These are phyloP conservation scores for Tenebrosternarchus preto DNA, from an alignment of 2,113 vertebrate species.

Conservation along the genomic window DNA sequence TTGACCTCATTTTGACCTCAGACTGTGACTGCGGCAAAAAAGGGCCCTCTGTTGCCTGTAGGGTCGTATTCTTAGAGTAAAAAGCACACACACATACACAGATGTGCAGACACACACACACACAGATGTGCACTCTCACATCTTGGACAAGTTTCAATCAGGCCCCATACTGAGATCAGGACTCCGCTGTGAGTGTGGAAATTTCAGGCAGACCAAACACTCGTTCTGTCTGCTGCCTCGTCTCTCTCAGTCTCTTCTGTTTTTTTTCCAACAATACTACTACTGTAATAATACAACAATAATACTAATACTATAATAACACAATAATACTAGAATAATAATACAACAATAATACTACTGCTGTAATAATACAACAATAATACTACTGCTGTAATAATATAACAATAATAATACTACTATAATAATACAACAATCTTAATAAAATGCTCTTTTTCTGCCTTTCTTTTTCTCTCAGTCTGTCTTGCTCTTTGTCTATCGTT, in stretches of 20 bases:
- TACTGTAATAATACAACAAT: not conserved
- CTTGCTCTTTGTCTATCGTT: not conserved
- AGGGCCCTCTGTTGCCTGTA: not conserved
- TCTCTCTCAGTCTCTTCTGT: not conserved
- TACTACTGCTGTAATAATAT: no score
- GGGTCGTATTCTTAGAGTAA: not conserved
- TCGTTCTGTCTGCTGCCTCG: not conserved
- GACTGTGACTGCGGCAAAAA: not conserved
- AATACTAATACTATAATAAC: no score
- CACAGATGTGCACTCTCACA: not conserved
- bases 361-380: no score
- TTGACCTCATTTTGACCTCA: slow-evolving; percentile 40
- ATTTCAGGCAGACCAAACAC: slow-evolving; percentile 1
- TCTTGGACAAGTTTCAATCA: slow-evolving; percentile 7
- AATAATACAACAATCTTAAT: no score
- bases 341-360: no score
- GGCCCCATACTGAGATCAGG: slow-evolving; percentile 30
- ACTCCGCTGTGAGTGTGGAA: not conserved
- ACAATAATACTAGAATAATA: no score
- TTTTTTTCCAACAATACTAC: not conserved
- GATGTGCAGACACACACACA: not conserved
- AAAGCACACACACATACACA: slow-evolving; percentile 13
- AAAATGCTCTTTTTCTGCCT: not conserved
- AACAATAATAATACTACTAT: no score
- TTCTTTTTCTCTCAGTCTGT: not conserved